phyloP scores from a whole-genome alignment of 2,113 vertebrate genomes.

The Todiramphus saurophagus region DNA sequence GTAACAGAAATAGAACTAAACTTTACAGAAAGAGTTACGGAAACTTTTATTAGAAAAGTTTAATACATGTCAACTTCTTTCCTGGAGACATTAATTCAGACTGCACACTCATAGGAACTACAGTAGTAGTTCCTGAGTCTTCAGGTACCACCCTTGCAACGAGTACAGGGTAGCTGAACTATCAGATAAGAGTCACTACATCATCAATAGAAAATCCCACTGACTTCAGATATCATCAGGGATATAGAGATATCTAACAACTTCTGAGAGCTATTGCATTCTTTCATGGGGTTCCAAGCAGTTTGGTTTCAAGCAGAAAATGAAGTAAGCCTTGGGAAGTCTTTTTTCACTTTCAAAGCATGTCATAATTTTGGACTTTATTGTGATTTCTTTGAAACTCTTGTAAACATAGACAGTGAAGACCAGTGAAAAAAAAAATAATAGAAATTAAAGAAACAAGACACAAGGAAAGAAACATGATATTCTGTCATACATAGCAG shows the following conservation, averaged over 20 bases:
- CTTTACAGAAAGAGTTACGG: background rate
- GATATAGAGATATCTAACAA: background rate
- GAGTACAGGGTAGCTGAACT: background rate
- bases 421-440: background rate
- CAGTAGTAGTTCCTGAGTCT: background rate
- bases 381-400: background rate
- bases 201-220: background rate
- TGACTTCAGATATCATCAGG: background rate
- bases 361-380: background rate
- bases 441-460: background rate
- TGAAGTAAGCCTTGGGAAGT: background rate
- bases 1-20: background rate
- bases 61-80: background rate
- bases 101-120: background rate
- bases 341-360: background rate
- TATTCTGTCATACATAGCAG: background rate
- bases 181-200: background rate
- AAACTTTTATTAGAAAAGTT: background rate
- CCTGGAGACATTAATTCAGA: background rate
- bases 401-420: background rate
- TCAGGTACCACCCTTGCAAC: background rate
- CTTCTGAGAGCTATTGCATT: background rate
- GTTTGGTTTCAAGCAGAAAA: background rate
- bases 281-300: background rate
- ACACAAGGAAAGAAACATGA: background rate